These are phyloP conservation scores for Ischnura elegans DNA, from an alignment of 2,888 invertebrate species.

Conservation along the genomic window DNA sequence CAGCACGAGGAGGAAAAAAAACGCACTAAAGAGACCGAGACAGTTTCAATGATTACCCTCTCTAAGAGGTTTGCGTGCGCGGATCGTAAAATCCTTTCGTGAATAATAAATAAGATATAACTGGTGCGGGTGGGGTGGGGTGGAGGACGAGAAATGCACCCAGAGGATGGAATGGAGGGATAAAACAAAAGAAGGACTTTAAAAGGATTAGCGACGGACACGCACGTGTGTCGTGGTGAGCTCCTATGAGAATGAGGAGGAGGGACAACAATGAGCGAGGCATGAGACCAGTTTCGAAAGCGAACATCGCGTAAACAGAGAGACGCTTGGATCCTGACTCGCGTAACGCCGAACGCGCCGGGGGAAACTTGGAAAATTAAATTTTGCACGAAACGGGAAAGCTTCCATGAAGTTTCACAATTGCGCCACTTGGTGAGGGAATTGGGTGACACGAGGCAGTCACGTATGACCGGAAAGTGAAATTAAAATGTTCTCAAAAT, in stretches of 20 bases:
- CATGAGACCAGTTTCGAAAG: slow-evolving; percentile 39
- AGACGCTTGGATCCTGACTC: slow-evolving; percentile 21
- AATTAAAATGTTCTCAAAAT: background rate
- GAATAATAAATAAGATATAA: slow-evolving; percentile 67
- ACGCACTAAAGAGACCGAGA: slow-evolving; percentile 61
- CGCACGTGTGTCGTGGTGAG: slow-evolving; percentile 37
- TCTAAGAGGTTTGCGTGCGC: slow-evolving; percentile 54
- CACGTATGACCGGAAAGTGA: background rate
- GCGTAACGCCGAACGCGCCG: slow-evolving; percentile 8
- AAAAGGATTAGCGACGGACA: slow-evolving; percentile 63
- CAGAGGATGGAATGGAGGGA: slow-evolving; percentile 41
- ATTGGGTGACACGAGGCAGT: background rate
- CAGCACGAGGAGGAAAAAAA: slow-evolving; percentile 45
- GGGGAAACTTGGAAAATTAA: slow-evolving; percentile 19
- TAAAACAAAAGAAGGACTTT: slow-evolving; percentile 56
- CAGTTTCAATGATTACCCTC: slow-evolving; percentile 67
- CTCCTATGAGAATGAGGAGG: slow-evolving; percentile 23
- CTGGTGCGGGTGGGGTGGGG: slow-evolving; percentile 40
- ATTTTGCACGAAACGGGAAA: slow-evolving; percentile 23
- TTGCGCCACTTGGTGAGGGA: background rate
- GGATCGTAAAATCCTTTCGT: slow-evolving; percentile 66
- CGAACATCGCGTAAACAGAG: slow-evolving; percentile 16
- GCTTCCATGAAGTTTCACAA: slow-evolving; percentile 34
- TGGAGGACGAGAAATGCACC: slow-evolving; percentile 53
- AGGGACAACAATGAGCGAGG: slow-evolving; percentile 2